Base-by-base conservation (phyloP, 2,113 vertebrate genomes). In the Amphiprion ocellaris region DNA sequence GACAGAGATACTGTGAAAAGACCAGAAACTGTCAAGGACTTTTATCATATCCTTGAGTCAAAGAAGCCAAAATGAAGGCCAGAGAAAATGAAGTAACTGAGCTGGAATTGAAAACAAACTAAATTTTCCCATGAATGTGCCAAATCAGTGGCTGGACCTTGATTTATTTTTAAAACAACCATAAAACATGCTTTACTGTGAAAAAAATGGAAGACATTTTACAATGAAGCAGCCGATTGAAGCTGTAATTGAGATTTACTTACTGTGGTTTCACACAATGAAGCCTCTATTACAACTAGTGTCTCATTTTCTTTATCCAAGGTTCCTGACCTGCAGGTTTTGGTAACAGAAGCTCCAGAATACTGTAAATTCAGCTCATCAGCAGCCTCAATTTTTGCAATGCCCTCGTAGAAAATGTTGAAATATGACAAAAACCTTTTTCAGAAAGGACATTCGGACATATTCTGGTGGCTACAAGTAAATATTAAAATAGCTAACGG, bases 1-100 rank as follows among this genome's bases (percentile, higher is more conserved):
- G 23, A 47, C 69, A 30, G 24, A 41, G 75, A 87, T 46, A 87
- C 80, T 30, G 66, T 84, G 65, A 69, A 67, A 62, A 46, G 30
- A 77, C 24, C 33, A 49, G n/a, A 39, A 62, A 77, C 28, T 46
- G 47, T 54, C 39, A 59, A 5, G 50, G 10, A 3, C 49, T 69
- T 26, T 30, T 44, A 28, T 44, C 23, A 19, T 17, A 52, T 9
- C 41, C 21, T 10, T 2, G 6, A 52, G 60, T 46, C 56, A 52
- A 17, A 55, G 17, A 30, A 73, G n/a, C 30, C 21, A 50, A 61
- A 63, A 24, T 64, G 15, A 65, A 74, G 26, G 26, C 6, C 39
- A 63, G 55, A 33, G 33, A 37, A 37, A 37, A 23, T 16, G 26
- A 63, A 75, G 46, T 17, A 77, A 71, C 26, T n/a, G 16, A 65